Conservation (phyloP, 2,888 invertebrate species). For the Xestobium rufovillosum region DNA sequence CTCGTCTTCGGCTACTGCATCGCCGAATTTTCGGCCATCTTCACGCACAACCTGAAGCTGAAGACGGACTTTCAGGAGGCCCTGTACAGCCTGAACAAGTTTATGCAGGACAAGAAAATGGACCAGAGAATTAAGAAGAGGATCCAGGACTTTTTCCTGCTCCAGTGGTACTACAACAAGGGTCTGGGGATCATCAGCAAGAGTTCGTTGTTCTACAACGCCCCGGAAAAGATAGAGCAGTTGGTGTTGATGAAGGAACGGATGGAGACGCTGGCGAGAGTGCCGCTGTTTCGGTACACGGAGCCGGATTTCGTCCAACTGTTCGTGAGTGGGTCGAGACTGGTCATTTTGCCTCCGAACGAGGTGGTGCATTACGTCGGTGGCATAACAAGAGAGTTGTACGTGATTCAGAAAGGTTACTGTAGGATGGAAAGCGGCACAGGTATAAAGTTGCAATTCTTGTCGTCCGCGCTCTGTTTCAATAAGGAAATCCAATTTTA, state of each 20-base stretch:
- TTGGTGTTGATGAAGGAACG: conserved; percentile 43
- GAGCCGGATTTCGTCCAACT: conserved; percentile 44
- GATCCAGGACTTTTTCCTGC: conserved; percentile 47
- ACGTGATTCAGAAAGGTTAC: conserved; percentile 48
- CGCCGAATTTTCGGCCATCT: conserved; percentile 47
- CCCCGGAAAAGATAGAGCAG: conserved; percentile 42
- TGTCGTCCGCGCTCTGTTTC: too few relatives aligned
- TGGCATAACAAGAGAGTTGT: conserved; percentile 47
- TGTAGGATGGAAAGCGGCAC: too few relatives aligned
- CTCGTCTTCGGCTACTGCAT: conserved; percentile 46
- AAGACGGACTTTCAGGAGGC: conserved; percentile 48
- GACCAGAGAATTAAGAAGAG: conserved; percentile 43
- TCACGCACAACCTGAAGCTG: conserved; percentile 46
- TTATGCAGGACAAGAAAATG: conserved; percentile 48
- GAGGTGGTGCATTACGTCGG: conserved; percentile 50
- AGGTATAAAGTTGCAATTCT: too few relatives aligned
- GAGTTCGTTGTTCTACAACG: conserved; percentile 21
- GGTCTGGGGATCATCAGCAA: conserved; percentile 38
- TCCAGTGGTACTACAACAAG: conserved; percentile 50
- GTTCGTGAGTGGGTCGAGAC: not conserved
- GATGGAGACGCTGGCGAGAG: conserved; percentile 45
- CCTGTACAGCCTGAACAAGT: conserved; percentile 45
- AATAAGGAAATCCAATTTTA: too few relatives aligned
- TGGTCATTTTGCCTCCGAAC: conserved; percentile 39
- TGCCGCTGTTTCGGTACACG: conserved; percentile 46